phyloP scores from a whole-genome alignment of 2,797 vertebrate species.

The Muscicapa striata region DNA sequence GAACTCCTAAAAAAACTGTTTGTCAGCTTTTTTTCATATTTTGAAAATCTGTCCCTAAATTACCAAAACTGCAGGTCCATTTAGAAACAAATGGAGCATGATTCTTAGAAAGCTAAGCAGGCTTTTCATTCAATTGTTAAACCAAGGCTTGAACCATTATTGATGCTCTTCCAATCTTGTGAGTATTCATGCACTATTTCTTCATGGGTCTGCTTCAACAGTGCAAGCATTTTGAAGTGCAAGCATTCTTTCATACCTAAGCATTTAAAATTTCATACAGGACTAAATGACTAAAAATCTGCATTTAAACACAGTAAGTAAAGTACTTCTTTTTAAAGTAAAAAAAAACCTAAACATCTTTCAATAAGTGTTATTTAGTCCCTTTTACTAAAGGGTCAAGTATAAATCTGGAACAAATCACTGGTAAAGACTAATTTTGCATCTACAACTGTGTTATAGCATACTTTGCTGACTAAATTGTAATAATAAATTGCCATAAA shows the following conservation, averaged over 20 bases:
- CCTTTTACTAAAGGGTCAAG: not conserved
- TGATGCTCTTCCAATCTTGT: not conserved
- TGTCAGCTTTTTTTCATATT: not conserved
- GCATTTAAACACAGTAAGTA: not conserved
- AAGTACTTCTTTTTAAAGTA: not conserved
- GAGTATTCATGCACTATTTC: not conserved
- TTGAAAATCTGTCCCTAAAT: not conserved
- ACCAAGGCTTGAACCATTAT: not conserved
- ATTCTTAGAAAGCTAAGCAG: not conserved
- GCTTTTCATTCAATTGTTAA: not conserved
- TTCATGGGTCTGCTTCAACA: not conserved
- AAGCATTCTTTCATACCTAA: not conserved
- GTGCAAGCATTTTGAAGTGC: not conserved
- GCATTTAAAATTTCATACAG: not conserved
- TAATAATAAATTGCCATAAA: not conserved
- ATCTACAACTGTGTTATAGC: accelerated
- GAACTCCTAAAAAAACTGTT: not conserved
- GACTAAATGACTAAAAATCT: not conserved
- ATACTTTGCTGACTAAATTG: not conserved
- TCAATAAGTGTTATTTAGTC: not conserved
- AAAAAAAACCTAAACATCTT: not conserved
- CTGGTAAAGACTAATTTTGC: not conserved
- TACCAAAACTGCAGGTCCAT: not conserved
- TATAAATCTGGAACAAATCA: not conserved
- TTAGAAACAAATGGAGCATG: not conserved